Evolutionary conservation across 2,113 vertebrate species (phyloP), one percentile per base, ranked within the genome.

Genomic region (Aspiorhynchus laticeps): DNA sequence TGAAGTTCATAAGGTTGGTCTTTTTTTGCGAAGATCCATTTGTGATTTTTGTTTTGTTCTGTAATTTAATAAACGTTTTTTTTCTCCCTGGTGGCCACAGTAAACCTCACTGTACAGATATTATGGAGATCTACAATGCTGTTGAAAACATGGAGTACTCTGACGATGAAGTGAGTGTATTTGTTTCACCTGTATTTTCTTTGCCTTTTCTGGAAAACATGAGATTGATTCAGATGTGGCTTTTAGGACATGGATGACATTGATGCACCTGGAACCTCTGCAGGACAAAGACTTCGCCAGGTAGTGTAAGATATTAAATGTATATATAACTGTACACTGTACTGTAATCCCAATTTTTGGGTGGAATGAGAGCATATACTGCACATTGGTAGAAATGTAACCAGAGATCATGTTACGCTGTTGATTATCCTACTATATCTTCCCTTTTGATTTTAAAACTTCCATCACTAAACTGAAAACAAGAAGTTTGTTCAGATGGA

Each of bases 1-100:
- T 98, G 41, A 97, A 96, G 87, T 99, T 97, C 86, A 97, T 99
- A 88, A 97, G 96, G 98, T 99, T 94, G 90, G 97, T 93, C 24
- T 15, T 24, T 77, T 15, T 24, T 77, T 1, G 5, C 51, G 28
- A 36, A 41, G 11, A n/a, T 31, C 51, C 21, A 53, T 36, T 14
- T 12, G 46, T 73, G 15, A 43, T 26, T 80, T 31, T 28, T 15
- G 21, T n/a, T 51, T n/a, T 89, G 17, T 26, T 2, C 73, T 33
- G 3, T 46, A 1, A 77, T 65, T 56, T 26, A 31, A 36, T 0
- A 31, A 15, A 48, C 12, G 5, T 78, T 8, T 67, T 53, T n/a
- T 1, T 5, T 7, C 14, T 1, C 41, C 43, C 24, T 46, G 48
- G 94, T 61, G 86, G 74, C 91, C 90, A 3, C 92, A 99, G 98